These are phyloP conservation scores for Salarias fasciatus DNA, from an alignment of 2,797 vertebrate species.

Conservation along the genomic window DNA sequence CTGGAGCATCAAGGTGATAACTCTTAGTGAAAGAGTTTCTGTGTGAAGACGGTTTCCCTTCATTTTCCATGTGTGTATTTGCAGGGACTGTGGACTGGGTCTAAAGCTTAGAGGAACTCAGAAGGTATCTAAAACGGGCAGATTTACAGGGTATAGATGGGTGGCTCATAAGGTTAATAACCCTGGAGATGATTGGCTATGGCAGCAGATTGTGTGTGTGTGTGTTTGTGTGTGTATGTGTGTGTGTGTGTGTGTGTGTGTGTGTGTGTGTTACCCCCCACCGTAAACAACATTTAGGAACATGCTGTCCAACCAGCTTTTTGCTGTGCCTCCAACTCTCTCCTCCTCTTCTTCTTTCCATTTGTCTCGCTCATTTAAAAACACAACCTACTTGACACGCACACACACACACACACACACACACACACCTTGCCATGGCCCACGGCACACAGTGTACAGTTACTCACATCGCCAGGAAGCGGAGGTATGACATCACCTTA, in stretches of 20 bases:
- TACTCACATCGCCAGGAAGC: conserved; percentile 82
- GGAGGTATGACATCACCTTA: conserved; percentile 84
- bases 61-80: too few relatives aligned
- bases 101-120: too few relatives aligned
- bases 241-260: neutral
- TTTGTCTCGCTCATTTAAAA: conserved; percentile 39
- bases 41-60: too few relatives aligned
- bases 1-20: too few relatives aligned
- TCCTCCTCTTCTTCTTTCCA: conserved; percentile 22
- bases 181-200: too few relatives aligned
- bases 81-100: too few relatives aligned
- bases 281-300: conserved; percentile 11
- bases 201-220: neutral
- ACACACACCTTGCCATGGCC: conserved; percentile 44
- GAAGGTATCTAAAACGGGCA: too few relatives aligned
- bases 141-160: too few relatives aligned
- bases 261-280: too few relatives aligned
- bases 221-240: too few relatives aligned
- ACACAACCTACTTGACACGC: conserved; percentile 33
- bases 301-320: conserved; percentile 28
- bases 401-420: conserved; percentile 22
- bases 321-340: conserved; percentile 25
- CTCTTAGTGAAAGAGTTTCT: too few relatives aligned
- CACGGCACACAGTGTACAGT: conserved; percentile 76
- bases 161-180: too few relatives aligned